Base-by-base conservation (phyloP, 2,888 invertebrate species). In the Pristionchus entomophagus region DNA sequence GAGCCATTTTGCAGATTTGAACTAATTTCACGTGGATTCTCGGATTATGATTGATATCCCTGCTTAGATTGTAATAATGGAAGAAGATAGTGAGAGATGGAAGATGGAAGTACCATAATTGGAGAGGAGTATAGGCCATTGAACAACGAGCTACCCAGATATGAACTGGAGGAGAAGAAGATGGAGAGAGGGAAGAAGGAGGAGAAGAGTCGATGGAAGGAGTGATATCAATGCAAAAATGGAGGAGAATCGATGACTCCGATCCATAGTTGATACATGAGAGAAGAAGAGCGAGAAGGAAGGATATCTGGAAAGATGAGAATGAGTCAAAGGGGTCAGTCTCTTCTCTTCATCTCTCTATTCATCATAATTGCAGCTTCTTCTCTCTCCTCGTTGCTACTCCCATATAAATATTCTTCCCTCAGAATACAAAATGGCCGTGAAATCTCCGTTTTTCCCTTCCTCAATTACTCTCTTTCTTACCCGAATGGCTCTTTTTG, bases 201-300 rank as follows among this genome's bases (percentile, higher is more conserved):
- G n/a, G n/a, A n/a, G n/a, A n/a, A n/a, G n/a, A n/a, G 19, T 51
- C 51, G 22, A 35, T 8, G 49, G 29, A 85, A 59, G 38, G 38
- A 51, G 51, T 35, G 4, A 86, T 59, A 59, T 82, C 38, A 12
- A 83, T 32, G 38, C 91, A 91, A 87, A 90, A 88, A 84, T 91
- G 91, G 85, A 88, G 88, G 53, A 91, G 87, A 38, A 89, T 35
- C 14, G 90, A 86, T 17, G 88, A 86, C 80, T 91, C 91, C 59
- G 89, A 89, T 17, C 88, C 86, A 35, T 87, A 89, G 69, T 89
- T 89, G 6, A 88, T 62, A 10, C 77, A 83, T 0, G 91, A 89
- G 29, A 89, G 80, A 12, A 87, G 49, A 35, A 86, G 41, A 4
- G 91, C 87, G n/a, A 88, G 26, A 12, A 88, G n/a, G 17, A 91